A percentile compares a stretch with the other conserved stretches of the same genome.
phyloP scores from a whole-genome alignment of 2,113 vertebrate species.

The Cebidichthys violaceus region DNA sequence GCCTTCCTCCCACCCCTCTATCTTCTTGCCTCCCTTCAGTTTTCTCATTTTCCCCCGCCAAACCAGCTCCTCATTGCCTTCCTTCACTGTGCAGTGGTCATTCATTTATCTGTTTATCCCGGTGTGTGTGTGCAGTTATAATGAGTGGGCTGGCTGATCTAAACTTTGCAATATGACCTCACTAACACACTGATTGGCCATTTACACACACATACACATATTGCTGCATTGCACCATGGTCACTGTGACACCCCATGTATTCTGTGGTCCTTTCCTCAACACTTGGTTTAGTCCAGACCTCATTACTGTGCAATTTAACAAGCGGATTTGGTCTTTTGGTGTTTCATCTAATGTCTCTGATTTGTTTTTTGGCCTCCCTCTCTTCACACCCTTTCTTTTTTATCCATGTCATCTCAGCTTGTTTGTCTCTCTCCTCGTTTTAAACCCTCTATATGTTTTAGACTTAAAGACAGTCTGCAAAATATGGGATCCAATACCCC shows the following conservation, averaged over 20 bases:
- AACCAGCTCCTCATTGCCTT: slow-evolving; percentile 19
- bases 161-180: slow-evolving; percentile 61
- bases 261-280: slow-evolving; percentile 49
- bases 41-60: neutral
- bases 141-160: slow-evolving; percentile 59
- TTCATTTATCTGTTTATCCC: slow-evolving; percentile 59
- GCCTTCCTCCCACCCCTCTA: slow-evolving; percentile 29
- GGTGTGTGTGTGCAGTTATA: slow-evolving; percentile 38
- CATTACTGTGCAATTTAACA: slow-evolving; percentile 63
- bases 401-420: neutral
- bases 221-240: slow-evolving; percentile 12
- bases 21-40: neutral
- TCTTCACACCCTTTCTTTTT: slow-evolving; percentile 9
- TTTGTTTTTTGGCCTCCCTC: slow-evolving; percentile 8
- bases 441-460: neutral
- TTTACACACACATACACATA: slow-evolving; percentile 31
- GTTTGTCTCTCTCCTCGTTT: neutral
- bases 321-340: slow-evolving; percentile 22
- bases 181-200: slow-evolving; percentile 39
- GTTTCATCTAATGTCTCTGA: slow-evolving; percentile 28
- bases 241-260: slow-evolving; percentile 53
- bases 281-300: slow-evolving; percentile 55
- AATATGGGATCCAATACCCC: too few relatives aligned
- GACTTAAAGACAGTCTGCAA: neutral
- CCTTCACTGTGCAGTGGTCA: slow-evolving; percentile 33